A percentile compares a stretch with the other conserved stretches of the same genome.
phyloP scores from a whole-genome alignment of 2,113 vertebrate species.

The Pituophis catenifer region DNA sequence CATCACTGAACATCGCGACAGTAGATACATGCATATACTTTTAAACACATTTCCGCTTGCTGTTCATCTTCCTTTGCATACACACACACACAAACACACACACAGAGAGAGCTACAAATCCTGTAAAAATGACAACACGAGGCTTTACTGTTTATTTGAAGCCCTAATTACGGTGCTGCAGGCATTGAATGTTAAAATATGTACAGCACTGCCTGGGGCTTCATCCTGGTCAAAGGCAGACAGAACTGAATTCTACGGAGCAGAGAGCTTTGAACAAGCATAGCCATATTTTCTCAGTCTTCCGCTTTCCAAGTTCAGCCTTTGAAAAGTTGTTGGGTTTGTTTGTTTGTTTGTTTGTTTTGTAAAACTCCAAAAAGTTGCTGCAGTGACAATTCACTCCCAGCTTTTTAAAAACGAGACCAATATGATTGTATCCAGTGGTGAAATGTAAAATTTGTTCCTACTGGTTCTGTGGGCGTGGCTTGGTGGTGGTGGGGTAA shows the following conservation, averaged over 20 bases:
- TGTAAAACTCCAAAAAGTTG: slow-evolving; percentile 22
- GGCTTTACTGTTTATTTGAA: slow-evolving; percentile 51
- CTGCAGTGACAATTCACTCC: slow-evolving; percentile 27
- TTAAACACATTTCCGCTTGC: neutral
- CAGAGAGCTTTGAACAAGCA: slow-evolving; percentile 31
- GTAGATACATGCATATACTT: slow-evolving; percentile 42
- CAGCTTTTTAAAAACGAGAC: neutral
- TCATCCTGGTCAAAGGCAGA: slow-evolving; percentile 42
- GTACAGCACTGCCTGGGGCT: slow-evolving; percentile 36
- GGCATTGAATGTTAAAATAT: slow-evolving; percentile 39
- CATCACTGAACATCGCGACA: slow-evolving; percentile 59
- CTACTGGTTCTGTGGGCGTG: too few species aligned
- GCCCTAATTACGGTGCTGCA: slow-evolving; percentile 48
- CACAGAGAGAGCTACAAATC: neutral
- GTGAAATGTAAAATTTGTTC: too few species aligned
- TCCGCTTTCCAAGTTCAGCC: slow-evolving; percentile 7
- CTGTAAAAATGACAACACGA: slow-evolving; percentile 49
- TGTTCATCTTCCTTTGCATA: neutral
- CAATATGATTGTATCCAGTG: too few species aligned
- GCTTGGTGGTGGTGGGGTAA: too few species aligned
- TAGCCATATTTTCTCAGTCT: neutral
- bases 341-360: neutral
- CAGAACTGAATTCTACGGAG: slow-evolving; percentile 41
- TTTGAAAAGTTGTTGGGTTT: neutral
- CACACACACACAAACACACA: too few species aligned